Evolutionary conservation across 2,113 vertebrate genomes (phyloP).

Genomic region (Camelus bactrianus): DNA sequence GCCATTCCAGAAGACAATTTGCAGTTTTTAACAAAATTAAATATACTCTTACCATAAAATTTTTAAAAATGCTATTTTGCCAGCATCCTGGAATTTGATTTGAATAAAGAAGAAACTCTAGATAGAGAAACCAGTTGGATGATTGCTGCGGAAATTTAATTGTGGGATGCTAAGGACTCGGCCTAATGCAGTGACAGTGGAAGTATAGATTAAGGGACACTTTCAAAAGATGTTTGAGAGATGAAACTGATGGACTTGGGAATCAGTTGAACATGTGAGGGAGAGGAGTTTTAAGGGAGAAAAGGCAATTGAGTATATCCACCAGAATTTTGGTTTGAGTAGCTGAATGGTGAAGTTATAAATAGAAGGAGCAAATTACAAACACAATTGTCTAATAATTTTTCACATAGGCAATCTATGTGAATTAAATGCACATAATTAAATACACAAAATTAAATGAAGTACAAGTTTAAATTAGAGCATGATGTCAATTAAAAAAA

Average conservation of each 20-base stretch:
- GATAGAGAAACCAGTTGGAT: neutral
- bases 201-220: neutral
- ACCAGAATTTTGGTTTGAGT: neutral
- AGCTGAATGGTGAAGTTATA: neutral
- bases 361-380: slow-evolving; percentile 31
- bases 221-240: neutral
- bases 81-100: neutral
- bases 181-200: neutral
- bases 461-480: slow-evolving; percentile 47
- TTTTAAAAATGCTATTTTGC: slow-evolving; percentile 6
- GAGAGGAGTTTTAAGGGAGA: neutral
- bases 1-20: too few species aligned
- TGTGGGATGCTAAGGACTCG: neutral
- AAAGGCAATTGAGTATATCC: neutral
- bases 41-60: too few species aligned
- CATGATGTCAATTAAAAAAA: neutral
- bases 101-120: slow-evolving; percentile 27
- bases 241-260: neutral
- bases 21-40: too few species aligned
- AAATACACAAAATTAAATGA: neutral
- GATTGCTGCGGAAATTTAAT: neutral
- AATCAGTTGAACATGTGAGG: neutral
- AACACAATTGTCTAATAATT: neutral
- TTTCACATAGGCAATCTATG: neutral
- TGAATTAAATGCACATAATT: neutral